Base-by-base conservation (phyloP, 1,140 invertebrate species). In the Forficula auricularia region DNA sequence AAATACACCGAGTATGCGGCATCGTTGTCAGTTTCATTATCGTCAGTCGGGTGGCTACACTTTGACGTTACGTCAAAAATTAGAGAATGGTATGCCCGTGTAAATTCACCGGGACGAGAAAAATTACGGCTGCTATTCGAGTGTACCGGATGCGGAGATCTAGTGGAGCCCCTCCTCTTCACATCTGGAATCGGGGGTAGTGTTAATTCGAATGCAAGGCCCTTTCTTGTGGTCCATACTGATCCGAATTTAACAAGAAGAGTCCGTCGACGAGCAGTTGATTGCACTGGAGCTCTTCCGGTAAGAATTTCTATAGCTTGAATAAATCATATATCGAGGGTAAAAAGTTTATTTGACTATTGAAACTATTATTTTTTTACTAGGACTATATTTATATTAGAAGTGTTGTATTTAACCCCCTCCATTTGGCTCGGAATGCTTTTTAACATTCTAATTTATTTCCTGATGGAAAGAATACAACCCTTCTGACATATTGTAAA, bases 141-240 rank as follows among this genome's bases (percentile, higher is more conserved):
- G 62, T 88, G 85, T 60, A 77, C 77, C 43, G 82, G 83, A 13
- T 88, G 84, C 55, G 72, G 75, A n/a, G 71, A 72, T 46, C 71
- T 71, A 51, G 75, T 77, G 57, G 71, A 73, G 44, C 64, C 55
- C 0, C 45, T 51, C 3, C 44, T 57, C 12, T 58, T 58, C 47
- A 51, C 51, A 39, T 44, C 22, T 6, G 22, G 22, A 4, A 10
- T 4, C 4, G 22, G 22, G 10, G 19, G 18, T 18, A 30, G 47
- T n/a, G n/a, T n/a, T n/a, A n/a, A n/a, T n/a, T 8, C 34, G 49
- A 34, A 40, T 35, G 37, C 35, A 52, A 70, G 79, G 20, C 86
- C 86, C 35, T 87, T 89, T 62, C 66, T 92, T 36, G 83, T 88
- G 1, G 74, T 91, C 40, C 73, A 79, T 38, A 84, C 83, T 2